phyloP scores from a whole-genome alignment of 23 tunicate genomes.

The Ascidia mentula region DNA sequence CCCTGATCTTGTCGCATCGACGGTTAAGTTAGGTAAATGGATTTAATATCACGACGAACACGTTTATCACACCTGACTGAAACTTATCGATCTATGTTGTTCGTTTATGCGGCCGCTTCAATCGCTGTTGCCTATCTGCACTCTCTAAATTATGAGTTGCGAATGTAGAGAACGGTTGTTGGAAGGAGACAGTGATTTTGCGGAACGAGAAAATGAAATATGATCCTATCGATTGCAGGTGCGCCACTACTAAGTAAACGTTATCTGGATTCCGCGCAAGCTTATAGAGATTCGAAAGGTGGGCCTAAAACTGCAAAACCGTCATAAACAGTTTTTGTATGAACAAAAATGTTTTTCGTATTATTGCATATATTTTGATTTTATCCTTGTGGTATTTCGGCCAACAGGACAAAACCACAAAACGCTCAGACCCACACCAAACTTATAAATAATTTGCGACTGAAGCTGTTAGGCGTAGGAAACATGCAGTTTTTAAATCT shows the following conservation, averaged over 20 bases:
- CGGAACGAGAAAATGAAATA: slow-evolving; percentile 9
- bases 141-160: background rate
- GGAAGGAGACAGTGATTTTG: slow-evolving; percentile 7
- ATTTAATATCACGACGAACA: slow-evolving; percentile 8
- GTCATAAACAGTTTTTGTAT: too few relatives aligned
- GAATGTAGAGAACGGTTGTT: background rate
- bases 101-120: slow-evolving; percentile 6
- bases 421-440: too few relatives aligned
- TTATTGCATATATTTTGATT: too few relatives aligned
- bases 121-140: slow-evolving; percentile 11
- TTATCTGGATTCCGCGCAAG: slow-evolving; percentile 12
- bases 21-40: slow-evolving; percentile 8
- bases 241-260: background rate
- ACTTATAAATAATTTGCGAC: slow-evolving; percentile 8
- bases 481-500: slow-evolving; percentile 17
- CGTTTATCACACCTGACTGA: background rate
- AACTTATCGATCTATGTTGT: slow-evolving; percentile 6
- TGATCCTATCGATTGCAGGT: slow-evolving; percentile 13
- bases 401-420: too few relatives aligned
- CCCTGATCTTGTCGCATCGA: slow-evolving; percentile 5
- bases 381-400: too few relatives aligned
- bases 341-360: too few relatives aligned
- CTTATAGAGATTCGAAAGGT: background rate
- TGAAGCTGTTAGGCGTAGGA: background rate
- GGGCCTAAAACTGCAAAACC: too few relatives aligned